Conservation (phyloP, 2,113 vertebrate genomes). For the Indicator maculatus region DNA sequence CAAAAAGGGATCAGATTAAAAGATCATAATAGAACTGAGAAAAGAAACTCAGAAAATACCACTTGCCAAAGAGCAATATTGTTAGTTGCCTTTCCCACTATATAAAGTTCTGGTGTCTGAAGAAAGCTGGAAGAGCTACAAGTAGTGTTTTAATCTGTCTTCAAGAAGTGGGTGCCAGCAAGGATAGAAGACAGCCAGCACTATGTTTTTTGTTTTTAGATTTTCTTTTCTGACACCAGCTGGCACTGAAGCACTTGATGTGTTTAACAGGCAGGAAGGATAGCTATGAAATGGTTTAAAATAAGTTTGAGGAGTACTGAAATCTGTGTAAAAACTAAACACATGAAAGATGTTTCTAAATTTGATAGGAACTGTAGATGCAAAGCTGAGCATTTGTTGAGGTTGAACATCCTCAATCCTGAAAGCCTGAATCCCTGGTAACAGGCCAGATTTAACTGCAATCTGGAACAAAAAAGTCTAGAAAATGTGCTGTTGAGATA, state of each 20-base stretch:
- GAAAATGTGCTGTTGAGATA: slow-evolving; percentile 18
- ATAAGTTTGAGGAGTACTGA: slow-evolving; percentile 62
- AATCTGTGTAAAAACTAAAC: slow-evolving; percentile 62
- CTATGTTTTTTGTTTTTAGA: slow-evolving; percentile 61
- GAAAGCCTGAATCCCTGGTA: slow-evolving; percentile 34
- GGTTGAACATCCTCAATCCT: slow-evolving; percentile 46
- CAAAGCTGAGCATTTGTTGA: slow-evolving; percentile 60
- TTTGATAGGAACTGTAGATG: slow-evolving; percentile 56
- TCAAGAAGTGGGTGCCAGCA: slow-evolving; percentile 46
- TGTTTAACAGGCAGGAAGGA: slow-evolving; percentile 66
- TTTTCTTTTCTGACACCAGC: slow-evolving; percentile 66
- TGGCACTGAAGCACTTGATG: slow-evolving; percentile 66
- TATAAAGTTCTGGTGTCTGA: slow-evolving; percentile 30
- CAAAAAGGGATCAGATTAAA: neutral
- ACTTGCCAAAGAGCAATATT: neutral
- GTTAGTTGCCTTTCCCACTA: neutral
- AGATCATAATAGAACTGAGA: neutral
- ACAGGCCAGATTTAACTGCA: slow-evolving; percentile 53
- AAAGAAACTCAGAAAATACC: neutral
- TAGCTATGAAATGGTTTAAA: slow-evolving; percentile 64
- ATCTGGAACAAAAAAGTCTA: slow-evolving; percentile 43
- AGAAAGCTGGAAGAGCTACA: slow-evolving; percentile 39
- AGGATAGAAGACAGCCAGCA: slow-evolving; percentile 55
- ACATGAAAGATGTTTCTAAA: slow-evolving; percentile 66
- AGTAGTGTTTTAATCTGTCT: slow-evolving; percentile 51